A percentile compares a stretch with the other conserved stretches of the same genome.
phyloP scores from a whole-genome alignment of 2,113 vertebrate species.

The Myodes glareolus region DNA sequence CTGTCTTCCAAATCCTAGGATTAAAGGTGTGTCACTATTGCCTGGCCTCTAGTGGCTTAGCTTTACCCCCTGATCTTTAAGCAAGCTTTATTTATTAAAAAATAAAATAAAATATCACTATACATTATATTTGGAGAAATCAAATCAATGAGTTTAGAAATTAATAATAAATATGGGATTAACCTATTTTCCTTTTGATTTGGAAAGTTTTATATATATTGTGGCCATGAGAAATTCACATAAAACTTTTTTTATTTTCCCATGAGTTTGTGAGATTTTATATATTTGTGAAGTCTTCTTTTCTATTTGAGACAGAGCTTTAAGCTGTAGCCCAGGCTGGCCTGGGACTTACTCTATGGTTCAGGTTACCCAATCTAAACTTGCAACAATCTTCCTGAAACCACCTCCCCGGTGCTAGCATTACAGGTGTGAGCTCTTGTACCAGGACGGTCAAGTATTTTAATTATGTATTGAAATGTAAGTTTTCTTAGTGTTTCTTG shows the following conservation, averaged over 20 bases:
- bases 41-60: too few relatives aligned
- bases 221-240: neutral
- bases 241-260: slow-evolving; percentile 31
- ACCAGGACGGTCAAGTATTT: neutral
- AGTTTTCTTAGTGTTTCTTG: slow-evolving; percentile 1
- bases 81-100: too few relatives aligned
- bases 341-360: neutral
- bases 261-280: slow-evolving; percentile 12
- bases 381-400: neutral
- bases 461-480: slow-evolving; percentile 6
- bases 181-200: slow-evolving; percentile 20
- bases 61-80: too few relatives aligned
- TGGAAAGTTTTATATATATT: slow-evolving; percentile 2
- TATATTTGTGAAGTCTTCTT: slow-evolving; percentile 17
- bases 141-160: neutral
- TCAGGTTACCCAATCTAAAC: neutral
- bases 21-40: too few relatives aligned
- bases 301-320: neutral
- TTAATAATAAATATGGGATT: neutral
- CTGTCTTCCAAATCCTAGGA: too few relatives aligned
- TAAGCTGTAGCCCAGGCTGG: neutral
- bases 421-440: neutral
- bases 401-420: neutral
- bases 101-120: too few relatives aligned
- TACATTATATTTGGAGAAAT: neutral